phyloP scores from a whole-genome alignment of 2,113 vertebrate species.

The Tinamus guttatus region DNA sequence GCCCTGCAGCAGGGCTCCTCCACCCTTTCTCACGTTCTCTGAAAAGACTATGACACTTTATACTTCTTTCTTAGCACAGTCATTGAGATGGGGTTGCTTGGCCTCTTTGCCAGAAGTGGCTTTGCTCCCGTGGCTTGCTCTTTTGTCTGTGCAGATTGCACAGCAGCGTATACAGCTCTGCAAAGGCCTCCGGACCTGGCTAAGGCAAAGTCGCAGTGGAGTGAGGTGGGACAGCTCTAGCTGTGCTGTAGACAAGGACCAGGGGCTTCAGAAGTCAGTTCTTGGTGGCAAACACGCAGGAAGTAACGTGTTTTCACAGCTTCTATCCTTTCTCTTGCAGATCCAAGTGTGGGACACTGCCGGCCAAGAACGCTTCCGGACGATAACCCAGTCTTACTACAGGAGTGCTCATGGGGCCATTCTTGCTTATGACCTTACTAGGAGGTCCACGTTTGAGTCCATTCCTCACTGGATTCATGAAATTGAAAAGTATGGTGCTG shows the following conservation, averaged over 20 bases:
- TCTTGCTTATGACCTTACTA: slow-evolving; percentile 96
- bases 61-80: not conserved
- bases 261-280: not conserved
- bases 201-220: not conserved
- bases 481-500: slow-evolving; percentile 90
- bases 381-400: slow-evolving; percentile 98
- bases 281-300: not conserved
- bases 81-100: not conserved
- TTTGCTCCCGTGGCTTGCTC: not conserved
- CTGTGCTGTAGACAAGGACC: not conserved
- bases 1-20: not conserved
- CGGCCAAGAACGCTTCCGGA: slow-evolving; percentile 96
- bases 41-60: not conserved
- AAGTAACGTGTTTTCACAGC: not conserved
- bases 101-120: not conserved
- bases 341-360: slow-evolving; percentile 99
- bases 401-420: slow-evolving; percentile 95
- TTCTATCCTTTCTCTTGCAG: slow-evolving; percentile 70
- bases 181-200: not conserved
- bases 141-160: not conserved
- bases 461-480: slow-evolving; percentile 93
- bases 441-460: slow-evolving; percentile 87
- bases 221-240: not conserved
- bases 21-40: not conserved
- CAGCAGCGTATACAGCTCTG: not conserved